Base-by-base conservation (phyloP, 2,113 vertebrate genomes). In the Engystomops pustulosus region DNA sequence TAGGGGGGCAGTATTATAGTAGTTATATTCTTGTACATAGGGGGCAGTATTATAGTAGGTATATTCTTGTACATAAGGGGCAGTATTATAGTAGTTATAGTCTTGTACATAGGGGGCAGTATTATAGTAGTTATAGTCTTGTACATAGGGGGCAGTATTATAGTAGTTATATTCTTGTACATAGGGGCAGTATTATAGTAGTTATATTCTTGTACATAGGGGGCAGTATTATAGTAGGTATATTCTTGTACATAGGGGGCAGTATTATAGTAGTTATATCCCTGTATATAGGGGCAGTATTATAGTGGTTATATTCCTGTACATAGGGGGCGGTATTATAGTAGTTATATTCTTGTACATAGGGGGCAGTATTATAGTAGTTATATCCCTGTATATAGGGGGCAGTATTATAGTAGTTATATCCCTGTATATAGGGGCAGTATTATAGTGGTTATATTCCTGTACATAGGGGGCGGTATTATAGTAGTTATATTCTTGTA, bases 81-180 rank as follows among this genome's bases (percentile, higher is more conserved):
- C n/a, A 58, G 53, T 58, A 58, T 58, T 58, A 58, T 58, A 58
- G 53, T 58, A 58, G 53, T 58, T 58, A 58, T 58, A 58, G 23
- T 58, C n/a, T 58, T 58, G 53, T 58, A 58, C 14, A 58, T 25
- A 25, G 51, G 51, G 12, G 44, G 25, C 58, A 62, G 58, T 62
- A 62, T 62, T 62, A 62, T 62, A 62, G 58, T 62, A 62, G 58
- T 62, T 62, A 62, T 62, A 62, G 27, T 62, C 58, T 62, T 62
- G 58, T 62, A 62, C 12, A 62, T 62, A 62, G 10, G 7, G 25
- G n/a, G n/a, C n/a, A n/a, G n/a, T n/a, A n/a, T n/a, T n/a, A n/a
- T n/a, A n/a, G 38, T 41, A 41, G 38, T 41, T 41, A 41, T 41
- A 41, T 41, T 41, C 38, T 8, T 41, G 38, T 41, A 41, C 38